Conservation (phyloP, 2,113 vertebrate genomes). For the Menura novaehollandiae region DNA sequence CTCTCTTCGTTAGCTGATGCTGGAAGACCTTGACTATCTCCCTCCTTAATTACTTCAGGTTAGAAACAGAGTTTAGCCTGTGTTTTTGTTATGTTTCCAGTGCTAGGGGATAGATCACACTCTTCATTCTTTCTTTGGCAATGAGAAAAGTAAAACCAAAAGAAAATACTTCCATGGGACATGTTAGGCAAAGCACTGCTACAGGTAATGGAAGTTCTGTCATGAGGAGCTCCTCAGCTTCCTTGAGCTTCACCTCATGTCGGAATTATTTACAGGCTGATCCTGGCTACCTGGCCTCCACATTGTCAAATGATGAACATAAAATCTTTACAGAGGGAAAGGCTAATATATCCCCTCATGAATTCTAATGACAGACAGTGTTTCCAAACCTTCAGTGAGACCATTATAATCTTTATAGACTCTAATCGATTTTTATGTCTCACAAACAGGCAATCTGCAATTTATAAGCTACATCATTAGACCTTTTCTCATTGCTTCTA, state of each 20-base stretch:
- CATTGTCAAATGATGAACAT: neutral
- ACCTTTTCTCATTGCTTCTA: slow-evolving; percentile 5
- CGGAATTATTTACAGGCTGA: neutral
- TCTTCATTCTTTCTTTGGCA: neutral
- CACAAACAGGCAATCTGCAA: neutral
- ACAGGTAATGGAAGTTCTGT: neutral
- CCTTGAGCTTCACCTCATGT: neutral
- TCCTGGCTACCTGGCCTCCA: neutral
- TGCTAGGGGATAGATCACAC: neutral
- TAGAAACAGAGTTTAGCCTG: neutral
- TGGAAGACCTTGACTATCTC: neutral
- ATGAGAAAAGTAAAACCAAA: neutral
- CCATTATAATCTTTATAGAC: slow-evolving; percentile 14
- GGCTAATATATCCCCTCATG: neutral
- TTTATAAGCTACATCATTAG: slow-evolving; percentile 36
- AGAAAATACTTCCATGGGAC: neutral
- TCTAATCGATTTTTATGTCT: slow-evolving; percentile 21
- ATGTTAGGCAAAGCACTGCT: neutral
- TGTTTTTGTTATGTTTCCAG: neutral
- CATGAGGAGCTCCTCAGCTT: neutral
- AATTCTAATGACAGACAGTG: slow-evolving; percentile 14
- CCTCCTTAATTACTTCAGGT: neutral
- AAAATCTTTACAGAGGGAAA: slow-evolving; percentile 38
- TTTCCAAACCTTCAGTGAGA: slow-evolving; percentile 11
- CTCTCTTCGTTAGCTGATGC: neutral